Evolutionary conservation across 2,888 invertebrate genomes (phyloP), one percentile per base, ranked within the genome.

Genomic region (Lasioglossum figueresi): DNA sequence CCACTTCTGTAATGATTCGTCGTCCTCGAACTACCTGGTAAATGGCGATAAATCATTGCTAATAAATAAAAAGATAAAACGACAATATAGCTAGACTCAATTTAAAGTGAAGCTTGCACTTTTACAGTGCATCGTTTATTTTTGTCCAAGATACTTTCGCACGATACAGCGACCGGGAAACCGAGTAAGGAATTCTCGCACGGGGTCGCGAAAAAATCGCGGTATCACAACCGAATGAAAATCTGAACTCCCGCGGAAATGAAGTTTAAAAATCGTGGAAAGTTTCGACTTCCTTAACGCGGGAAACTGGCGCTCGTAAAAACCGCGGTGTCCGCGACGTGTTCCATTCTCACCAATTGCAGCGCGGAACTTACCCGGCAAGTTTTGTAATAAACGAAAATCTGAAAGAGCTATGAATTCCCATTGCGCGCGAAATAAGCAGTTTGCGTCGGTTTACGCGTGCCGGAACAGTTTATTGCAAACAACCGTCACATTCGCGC

Each of bases 301-400:
- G 40, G 12, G 37, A 70, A 70, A 37, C 37, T 70, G n/a, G 5
- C n/a, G 23, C 70, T 70, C 70, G 70, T 70, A 70, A 70, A 70
- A 40, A 40, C 14, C 70, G 4, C 40, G 70, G 70, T 40, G 70
- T 40, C 37, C 70, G 40, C 70, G 70, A 70, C 70, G 70, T 70
- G 70, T 40, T 14, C 70, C 40, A 70, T 70, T 40, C 37, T 40
- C 4, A 5, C 70, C n/a, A 70, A 70, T 70, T 40, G 40, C 70
- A 40, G 40, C 40, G 40, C 8, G 19, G 45, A 66, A 71, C 27
- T 48, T 23, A 14, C 72, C 66, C 3, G 12, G 12, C n/a, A 40
- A 68, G 45, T 82, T 83, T 82, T 16, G 37, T 59, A 77, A 77
- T 68, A 82, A 82, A 76, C 71, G 76, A 63, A 45, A 70, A 68